A percentile compares a stretch with the other conserved stretches of the same genome.
Evolutionary conservation across 2,113 vertebrate genomes (phyloP).

Genomic region (Axis porcinus): DNA sequence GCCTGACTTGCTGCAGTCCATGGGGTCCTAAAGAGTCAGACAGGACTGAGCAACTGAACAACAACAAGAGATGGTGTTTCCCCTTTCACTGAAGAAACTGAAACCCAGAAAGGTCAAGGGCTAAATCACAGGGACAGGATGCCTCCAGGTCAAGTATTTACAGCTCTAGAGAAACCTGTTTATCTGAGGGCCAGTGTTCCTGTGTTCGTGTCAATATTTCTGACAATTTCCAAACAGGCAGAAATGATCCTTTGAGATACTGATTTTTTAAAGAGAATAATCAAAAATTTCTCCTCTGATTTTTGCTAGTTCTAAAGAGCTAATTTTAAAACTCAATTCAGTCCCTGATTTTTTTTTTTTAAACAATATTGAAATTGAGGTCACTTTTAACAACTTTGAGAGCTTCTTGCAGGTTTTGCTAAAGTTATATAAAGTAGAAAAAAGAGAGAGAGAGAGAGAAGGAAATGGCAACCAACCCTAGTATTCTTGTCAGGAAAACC

Average conservation of each 20-base stretch:
- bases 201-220: neutral
- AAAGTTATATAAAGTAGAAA: neutral
- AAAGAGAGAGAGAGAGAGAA: neutral
- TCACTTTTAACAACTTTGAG: neutral
- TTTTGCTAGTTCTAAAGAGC: constrained; percentile 20
- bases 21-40: neutral
- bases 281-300: neutral
- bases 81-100: neutral
- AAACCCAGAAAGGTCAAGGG: neutral
- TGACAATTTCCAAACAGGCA: neutral
- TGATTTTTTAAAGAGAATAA: neutral
- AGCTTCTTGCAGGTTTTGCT: neutral
- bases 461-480: neutral
- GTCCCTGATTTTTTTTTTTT: neutral
- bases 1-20: neutral
- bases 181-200: neutral
- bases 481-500: neutral
- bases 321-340: neutral
- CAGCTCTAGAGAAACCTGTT: neutral
- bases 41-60: neutral
- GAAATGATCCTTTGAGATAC: neutral
- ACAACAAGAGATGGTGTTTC: neutral
- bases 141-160: neutral
- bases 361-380: neutral
- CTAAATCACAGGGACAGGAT: neutral